phyloP scores from a whole-genome alignment of 2,888 invertebrate genomes.

The Acleris literana region DNA sequence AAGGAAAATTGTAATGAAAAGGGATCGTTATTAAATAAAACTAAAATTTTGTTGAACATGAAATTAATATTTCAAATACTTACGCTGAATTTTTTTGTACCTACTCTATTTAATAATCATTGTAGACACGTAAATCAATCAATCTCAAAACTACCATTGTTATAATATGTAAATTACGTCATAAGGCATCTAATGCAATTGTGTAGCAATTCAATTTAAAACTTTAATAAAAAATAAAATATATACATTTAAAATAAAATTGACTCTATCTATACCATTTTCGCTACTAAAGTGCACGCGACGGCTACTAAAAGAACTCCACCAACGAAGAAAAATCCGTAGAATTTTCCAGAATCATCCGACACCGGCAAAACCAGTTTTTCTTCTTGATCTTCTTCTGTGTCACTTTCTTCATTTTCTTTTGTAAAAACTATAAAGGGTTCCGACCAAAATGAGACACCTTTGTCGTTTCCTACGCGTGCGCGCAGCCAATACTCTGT shows the following conservation, averaged over 20 bases:
- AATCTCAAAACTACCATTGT: no score
- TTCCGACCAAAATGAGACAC: constrained; percentile 61
- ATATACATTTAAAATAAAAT: background rate
- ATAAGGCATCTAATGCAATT: no score
- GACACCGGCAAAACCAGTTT: constrained; percentile 33
- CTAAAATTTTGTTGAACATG: no score
- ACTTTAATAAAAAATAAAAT: no score
- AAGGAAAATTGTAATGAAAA: no score
- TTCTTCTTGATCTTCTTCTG: constrained; percentile 37
- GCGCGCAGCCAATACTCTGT: constrained; percentile 63
- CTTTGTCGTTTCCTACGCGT: constrained; percentile 56
- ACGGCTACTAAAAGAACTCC: constrained; percentile 58
- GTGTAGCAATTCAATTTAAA: no score
- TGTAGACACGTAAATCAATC: no score
- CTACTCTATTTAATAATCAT: no score
- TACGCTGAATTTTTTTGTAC: no score
- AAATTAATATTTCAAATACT: no score
- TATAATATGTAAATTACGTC: no score
- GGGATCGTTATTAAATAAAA: no score
- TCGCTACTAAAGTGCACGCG: constrained; percentile 59
- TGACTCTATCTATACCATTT: constrained; percentile 51
- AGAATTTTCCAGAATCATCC: constrained; percentile 50
- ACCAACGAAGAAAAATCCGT: constrained; percentile 65
- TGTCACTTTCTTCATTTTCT: constrained; percentile 32
- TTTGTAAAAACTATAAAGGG: constrained; percentile 46